Evolutionary conservation across 2,888 invertebrate species (phyloP).

Genomic region (Nomada ferruginata): DNA sequence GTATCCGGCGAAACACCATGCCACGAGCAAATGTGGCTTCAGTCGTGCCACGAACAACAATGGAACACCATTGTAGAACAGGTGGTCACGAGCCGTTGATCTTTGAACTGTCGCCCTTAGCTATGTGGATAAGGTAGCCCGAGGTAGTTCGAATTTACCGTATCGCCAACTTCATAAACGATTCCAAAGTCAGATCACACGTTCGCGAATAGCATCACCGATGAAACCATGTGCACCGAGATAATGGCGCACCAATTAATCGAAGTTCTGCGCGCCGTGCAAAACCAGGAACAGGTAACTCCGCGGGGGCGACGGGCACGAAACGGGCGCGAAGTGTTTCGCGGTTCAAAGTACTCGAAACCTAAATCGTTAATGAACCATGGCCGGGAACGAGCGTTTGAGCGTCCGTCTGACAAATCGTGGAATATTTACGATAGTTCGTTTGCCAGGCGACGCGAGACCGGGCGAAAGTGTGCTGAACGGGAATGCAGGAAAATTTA

Average conservation of each 20-base stretch:
- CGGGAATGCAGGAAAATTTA: constrained; percentile 57
- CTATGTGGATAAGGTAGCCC: constrained; percentile 1
- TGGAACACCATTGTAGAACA: constrained; percentile 57
- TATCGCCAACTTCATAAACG: too few species aligned
- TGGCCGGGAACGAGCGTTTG: background rate
- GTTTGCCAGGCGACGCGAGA: background rate
- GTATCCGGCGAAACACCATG: constrained; percentile 65
- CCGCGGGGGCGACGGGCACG: background rate
- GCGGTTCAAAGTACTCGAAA: background rate
- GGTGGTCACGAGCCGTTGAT: constrained; percentile 65
- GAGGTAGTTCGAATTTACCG: constrained; percentile 4
- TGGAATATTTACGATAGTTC: constrained; percentile 22
- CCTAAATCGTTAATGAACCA: constrained; percentile 8
- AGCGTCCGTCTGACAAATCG: constrained; percentile 4
- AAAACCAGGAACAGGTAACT: background rate
- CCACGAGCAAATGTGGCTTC: constrained; percentile 40
- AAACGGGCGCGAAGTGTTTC: background rate
- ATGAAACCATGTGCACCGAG: too few species aligned
- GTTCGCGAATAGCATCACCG: too few species aligned
- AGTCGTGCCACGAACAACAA: constrained; percentile 54
- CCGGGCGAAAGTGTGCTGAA: constrained; percentile 52
- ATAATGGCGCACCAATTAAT: too few species aligned
- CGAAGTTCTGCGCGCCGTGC: too few species aligned
- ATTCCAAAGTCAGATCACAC: too few species aligned
- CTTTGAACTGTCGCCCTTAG: constrained; percentile 1